Percentiles rank a stretch among this genome's conserved stretches.
These are phyloP conservation scores for Pipistrellus pipistrellus DNA, from an alignment of 2,797 vertebrate genomes.

Conservation along the genomic window DNA sequence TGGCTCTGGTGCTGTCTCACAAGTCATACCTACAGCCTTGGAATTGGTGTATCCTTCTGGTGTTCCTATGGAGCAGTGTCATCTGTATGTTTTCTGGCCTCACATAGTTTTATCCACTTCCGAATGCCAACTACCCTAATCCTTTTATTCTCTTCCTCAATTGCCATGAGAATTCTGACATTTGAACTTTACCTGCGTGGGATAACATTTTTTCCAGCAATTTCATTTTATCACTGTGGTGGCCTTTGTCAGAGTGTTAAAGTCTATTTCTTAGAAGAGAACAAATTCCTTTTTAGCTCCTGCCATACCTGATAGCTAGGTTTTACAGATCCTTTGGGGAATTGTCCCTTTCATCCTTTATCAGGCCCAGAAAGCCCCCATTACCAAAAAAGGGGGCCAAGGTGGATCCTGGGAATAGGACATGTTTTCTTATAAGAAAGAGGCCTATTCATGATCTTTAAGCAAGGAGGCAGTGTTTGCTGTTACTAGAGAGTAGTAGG, in stretches of 20 bases:
- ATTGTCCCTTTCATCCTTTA: neutral
- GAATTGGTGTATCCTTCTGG: neutral
- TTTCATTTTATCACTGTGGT: neutral
- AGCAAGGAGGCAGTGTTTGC: neutral
- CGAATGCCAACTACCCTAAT: neutral
- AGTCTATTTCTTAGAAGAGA: neutral
- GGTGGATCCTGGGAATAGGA: neutral
- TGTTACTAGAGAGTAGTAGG: neutral
- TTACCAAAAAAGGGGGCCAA: neutral
- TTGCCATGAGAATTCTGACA: neutral
- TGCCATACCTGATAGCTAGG: neutral
- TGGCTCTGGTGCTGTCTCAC: neutral
- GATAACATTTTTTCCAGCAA: neutral
- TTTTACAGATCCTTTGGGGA: neutral
- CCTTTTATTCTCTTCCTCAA: neutral
- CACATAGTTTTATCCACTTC: neutral
- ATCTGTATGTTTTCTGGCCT: neutral
- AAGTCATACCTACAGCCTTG: neutral
- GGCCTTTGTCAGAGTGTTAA: neutral
- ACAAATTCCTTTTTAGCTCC: neutral
- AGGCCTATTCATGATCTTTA: neutral
- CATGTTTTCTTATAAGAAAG: neutral
- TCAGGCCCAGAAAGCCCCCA: neutral
- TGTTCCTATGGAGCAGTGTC: neutral
- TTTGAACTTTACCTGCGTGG: neutral